Evolutionary conservation across 2,113 vertebrate genomes (phyloP).

Genomic region (Lynx canadensis): DNA sequence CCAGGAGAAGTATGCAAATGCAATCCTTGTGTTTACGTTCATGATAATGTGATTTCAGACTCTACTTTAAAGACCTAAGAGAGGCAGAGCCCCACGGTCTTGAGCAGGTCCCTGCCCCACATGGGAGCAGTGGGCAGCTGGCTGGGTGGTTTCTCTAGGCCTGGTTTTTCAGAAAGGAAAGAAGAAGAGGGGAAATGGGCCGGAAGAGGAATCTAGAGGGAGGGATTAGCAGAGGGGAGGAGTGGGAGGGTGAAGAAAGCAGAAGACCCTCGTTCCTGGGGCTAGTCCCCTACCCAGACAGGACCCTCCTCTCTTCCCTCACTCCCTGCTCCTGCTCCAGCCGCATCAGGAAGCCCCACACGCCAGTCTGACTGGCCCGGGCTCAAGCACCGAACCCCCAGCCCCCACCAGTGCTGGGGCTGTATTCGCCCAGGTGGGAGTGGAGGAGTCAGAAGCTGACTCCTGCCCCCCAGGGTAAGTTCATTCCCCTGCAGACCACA

Average conservation of each 20-base stretch:
- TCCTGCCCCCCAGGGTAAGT: not conserved
- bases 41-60: not conserved
- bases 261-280: not conserved
- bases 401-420: not conserved
- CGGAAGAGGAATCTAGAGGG: not conserved
- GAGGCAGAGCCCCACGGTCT: not conserved
- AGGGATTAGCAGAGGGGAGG: not conserved
- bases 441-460: not conserved
- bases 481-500: not conserved
- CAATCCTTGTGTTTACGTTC: not conserved
- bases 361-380: not conserved
- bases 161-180: not conserved
- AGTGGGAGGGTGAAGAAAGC: not conserved
- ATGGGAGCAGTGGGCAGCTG: not conserved
- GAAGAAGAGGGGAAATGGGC: not conserved
- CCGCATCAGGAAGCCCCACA: not conserved
- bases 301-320: not conserved
- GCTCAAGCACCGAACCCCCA: not conserved
- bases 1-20: not conserved
- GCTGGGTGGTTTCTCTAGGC: not conserved
- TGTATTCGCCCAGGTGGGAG: accelerated
- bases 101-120: not conserved
- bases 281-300: not conserved
- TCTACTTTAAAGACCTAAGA: not conserved
- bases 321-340: not conserved